Base-by-base conservation (phyloP, 2,888 invertebrate genomes). In the Pammene aurita region DNA sequence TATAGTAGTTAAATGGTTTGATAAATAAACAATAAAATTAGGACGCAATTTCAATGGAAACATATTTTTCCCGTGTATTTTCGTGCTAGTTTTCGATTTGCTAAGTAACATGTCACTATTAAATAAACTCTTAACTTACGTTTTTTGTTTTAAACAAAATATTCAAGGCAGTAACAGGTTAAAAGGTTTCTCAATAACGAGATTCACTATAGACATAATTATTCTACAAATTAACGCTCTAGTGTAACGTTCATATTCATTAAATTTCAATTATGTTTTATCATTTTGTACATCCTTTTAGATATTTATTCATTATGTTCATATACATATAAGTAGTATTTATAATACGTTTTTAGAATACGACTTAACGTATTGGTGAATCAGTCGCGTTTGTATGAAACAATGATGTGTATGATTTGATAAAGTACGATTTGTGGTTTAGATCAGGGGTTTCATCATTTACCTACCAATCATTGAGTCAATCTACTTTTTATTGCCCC, bases 171-270 rank as follows among this genome's bases (percentile, higher is more conserved):
- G 75, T 75, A 77, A 68, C 71, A 72, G 67, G 72, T 76, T 73
- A 75, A 77, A 75, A 74, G 72, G 77, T 72, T 75, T 78, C 77
- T 78, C 77, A 74, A 77, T 74, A 78, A 76, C 72, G 79, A 80
- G 80, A 80, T 77, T 77, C 72, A 70, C 76, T 80, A 78, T 76
- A 80, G 74, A 75, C 76, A 73, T 75, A 75, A 76, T 75, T 74
- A 73, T 76, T 75, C 73, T 77, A 79, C 78, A 74, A 81, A 78
- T 75, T 72, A 78, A 73, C 60, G 66, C 70, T 72, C 72, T 70
- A 66, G 64, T 70, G 50, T 54, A 66, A 61, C 66, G 55, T 69
- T 70, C 57, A 68, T 66, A 62, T 71, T 70, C 41, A 35, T 66
- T 16, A 56, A 54, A 16, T 46, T 57, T 50, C 7, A 34, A 58